These are phyloP conservation scores for Chromoteleia sp. DNA, from an alignment of 2,888 invertebrate genomes.

Conservation along the genomic window DNA sequence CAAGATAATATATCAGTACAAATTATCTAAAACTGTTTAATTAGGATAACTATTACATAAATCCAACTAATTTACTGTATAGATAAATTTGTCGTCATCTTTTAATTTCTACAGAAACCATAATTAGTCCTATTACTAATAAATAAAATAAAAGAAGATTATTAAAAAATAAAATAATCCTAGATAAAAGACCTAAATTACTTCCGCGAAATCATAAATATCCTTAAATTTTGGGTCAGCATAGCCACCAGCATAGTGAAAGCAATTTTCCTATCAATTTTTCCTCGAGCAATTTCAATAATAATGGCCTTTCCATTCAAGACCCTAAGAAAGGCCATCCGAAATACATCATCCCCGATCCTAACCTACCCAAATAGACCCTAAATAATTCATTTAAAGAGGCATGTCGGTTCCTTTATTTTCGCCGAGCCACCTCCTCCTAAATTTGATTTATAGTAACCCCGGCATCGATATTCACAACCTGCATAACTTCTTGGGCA, in stretches of 20 bases:
- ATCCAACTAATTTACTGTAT: too few species aligned
- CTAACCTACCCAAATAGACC: constrained; percentile 39
- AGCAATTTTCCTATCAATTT: too few species aligned
- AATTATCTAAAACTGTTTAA: too few species aligned
- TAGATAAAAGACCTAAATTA: too few species aligned
- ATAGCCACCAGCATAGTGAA: too few species aligned
- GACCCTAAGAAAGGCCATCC: constrained; percentile 1
- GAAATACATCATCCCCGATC: constrained; percentile 26
- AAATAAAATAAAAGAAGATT: too few species aligned
- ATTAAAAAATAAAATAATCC: too few species aligned
- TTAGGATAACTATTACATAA: too few species aligned
- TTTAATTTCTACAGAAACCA: too few species aligned
- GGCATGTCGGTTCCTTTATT: constrained; percentile 48
- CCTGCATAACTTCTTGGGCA: constrained; percentile 45
- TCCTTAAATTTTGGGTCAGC: neutral
- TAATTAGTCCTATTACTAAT: too few species aligned
- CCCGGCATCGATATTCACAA: constrained; percentile 60
- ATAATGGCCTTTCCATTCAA: constrained; percentile 12
- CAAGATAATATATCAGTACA: too few species aligned
- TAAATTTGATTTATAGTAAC: constrained; percentile 60
- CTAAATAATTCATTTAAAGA: constrained; percentile 64
- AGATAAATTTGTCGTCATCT: too few species aligned
- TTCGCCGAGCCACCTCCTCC: constrained; percentile 31
- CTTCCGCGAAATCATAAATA: neutral
- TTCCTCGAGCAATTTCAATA: constrained; percentile 25